Conservation (phyloP, 1,140 invertebrate genomes). For the Caenorhabditis inopinata region DNA sequence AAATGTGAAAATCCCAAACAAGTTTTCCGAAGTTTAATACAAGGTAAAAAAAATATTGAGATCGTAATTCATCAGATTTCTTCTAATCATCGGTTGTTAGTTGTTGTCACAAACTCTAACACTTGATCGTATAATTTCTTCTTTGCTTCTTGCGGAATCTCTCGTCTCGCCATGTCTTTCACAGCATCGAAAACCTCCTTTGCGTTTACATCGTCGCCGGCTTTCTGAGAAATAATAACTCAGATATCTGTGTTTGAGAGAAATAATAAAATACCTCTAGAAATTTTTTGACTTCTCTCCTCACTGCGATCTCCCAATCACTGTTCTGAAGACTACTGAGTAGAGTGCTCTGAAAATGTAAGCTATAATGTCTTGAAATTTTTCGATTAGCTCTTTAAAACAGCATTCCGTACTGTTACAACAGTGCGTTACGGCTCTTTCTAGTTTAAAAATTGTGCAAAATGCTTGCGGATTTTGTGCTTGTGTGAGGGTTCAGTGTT, state of each 20-base stretch:
- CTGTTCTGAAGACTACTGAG: conserved; percentile 16
- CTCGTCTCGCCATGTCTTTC: conserved; percentile 10
- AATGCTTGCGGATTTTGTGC: too few species aligned
- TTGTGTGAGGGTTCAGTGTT: too few species aligned
- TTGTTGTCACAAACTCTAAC: background rate
- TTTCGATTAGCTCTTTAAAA: too few species aligned
- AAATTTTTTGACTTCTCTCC: conserved; percentile 5
- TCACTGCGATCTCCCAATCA: conserved; percentile 4
- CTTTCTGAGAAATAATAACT: background rate
- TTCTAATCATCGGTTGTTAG: background rate
- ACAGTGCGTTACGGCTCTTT: too few species aligned
- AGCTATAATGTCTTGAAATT: too few species aligned
- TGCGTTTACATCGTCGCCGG: background rate
- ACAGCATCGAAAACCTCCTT: conserved; percentile 15
- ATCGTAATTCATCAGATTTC: background rate
- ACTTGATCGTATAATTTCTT: conserved; percentile 19
- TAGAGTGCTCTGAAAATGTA: background rate
- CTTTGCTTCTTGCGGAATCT: conserved; percentile 8
- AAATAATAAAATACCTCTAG: background rate
- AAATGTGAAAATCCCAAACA: too few species aligned
- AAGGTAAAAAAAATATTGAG: background rate
- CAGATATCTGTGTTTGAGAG: too few species aligned
- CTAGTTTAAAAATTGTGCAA: too few species aligned
- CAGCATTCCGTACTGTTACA: too few species aligned
- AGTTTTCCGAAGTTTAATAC: too few species aligned